A percentile compares a stretch with the other conserved stretches of the same genome.
These are phyloP conservation scores for Drosophila eohydei DNA, from an alignment of 2,888 invertebrate species.

Conservation along the genomic window DNA sequence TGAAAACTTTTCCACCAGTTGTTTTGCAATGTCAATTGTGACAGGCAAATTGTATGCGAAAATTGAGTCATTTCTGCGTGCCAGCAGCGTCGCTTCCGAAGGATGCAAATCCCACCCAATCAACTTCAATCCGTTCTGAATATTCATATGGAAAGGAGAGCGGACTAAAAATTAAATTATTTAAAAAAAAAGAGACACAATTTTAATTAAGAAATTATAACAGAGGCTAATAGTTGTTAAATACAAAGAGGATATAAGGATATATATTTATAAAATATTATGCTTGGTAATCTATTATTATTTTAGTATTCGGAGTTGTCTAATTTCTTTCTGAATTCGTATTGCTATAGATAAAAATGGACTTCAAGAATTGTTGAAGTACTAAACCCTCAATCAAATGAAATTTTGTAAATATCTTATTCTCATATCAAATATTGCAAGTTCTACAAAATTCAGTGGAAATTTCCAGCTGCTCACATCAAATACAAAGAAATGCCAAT, in stretches of 20 bases:
- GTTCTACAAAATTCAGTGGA: not conserved
- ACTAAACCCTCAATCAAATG: too few species aligned
- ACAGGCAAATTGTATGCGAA: conserved; percentile 50
- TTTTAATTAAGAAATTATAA: not conserved
- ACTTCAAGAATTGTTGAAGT: too few species aligned
- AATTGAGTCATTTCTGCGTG: conserved; percentile 61
- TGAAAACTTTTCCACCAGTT: conserved; percentile 43
- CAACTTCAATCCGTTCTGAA: not conserved
- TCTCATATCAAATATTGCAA: not conserved
- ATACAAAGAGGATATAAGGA: too few species aligned
- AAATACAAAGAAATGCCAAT: conserved; percentile 36
- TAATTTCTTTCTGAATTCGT: too few species aligned
- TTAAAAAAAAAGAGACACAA: not conserved
- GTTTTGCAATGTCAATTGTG: conserved; percentile 53
- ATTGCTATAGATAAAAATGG: too few species aligned
- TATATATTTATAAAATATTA: too few species aligned
- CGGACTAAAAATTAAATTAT: not conserved
- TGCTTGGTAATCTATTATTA: too few species aligned
- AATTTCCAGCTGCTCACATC: not conserved
- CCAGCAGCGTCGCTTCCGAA: conserved; percentile 16
- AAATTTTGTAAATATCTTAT: too few species aligned
- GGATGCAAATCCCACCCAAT: conserved; percentile 9
- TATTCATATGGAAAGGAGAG: not conserved
- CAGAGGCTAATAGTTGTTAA: not conserved
- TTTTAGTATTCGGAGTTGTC: too few species aligned